Evolutionary conservation across 2,113 vertebrate genomes (phyloP).

Genomic region (Columba livia): DNA sequence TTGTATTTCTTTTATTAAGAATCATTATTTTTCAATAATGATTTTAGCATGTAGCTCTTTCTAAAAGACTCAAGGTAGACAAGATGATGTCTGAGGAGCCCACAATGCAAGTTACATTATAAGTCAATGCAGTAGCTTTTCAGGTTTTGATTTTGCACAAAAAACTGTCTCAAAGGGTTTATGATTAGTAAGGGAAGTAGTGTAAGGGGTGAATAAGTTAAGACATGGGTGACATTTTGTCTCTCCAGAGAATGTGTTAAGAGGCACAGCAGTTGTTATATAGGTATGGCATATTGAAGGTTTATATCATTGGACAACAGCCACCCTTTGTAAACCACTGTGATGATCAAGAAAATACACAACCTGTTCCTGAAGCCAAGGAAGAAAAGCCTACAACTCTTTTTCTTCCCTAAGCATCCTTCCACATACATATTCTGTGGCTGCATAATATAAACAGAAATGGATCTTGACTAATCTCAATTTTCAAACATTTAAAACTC

Average conservation of each 20-base stretch:
- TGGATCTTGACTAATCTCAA: neutral
- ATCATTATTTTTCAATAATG: neutral
- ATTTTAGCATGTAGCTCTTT: neutral
- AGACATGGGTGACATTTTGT: neutral
- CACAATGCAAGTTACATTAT: neutral
- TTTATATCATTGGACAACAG: neutral
- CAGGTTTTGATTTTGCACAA: neutral
- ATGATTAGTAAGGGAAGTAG: neutral
- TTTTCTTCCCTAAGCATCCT: conserved; percentile 26
- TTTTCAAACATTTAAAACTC: neutral
- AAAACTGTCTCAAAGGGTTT: neutral
- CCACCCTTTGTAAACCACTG: neutral
- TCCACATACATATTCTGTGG: neutral
- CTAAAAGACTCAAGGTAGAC: neutral
- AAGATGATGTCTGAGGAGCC: neutral
- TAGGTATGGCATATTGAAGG: neutral
- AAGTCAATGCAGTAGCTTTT: neutral
- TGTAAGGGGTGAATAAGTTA: neutral
- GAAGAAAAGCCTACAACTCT: neutral
- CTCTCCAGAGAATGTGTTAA: neutral
- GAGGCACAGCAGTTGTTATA: neutral
- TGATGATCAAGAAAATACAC: neutral
- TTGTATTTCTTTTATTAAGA: neutral
- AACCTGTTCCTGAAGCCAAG: neutral
- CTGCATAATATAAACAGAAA: neutral